Percentiles rank a stretch among this genome's conserved stretches.
phyloP scores from a whole-genome alignment of 2,888 invertebrate species.

The Nebria salina region DNA sequence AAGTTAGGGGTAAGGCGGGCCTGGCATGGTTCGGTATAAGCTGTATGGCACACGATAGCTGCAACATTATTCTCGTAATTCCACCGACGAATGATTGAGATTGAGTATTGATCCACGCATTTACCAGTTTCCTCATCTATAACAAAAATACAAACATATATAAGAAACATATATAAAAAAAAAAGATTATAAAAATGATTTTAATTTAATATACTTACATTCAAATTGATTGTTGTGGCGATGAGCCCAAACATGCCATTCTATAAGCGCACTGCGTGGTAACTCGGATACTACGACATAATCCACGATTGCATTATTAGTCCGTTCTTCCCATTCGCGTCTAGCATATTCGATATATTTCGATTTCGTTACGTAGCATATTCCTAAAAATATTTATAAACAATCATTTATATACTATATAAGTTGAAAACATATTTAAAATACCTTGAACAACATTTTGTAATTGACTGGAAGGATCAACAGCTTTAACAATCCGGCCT shows the following conservation, averaged over 20 bases:
- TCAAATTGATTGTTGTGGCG: constrained; percentile 87
- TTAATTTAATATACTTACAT: too few species aligned
- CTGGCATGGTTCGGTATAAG: constrained; percentile 61
- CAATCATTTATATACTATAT: background rate
- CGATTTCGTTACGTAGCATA: constrained; percentile 82
- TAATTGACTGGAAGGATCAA: constrained; percentile 79
- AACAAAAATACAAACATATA: constrained; percentile 53
- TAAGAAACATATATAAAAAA: too few species aligned
- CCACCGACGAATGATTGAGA: constrained; percentile 86
- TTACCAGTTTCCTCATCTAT: constrained; percentile 91
- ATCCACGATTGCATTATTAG: constrained; percentile 88
- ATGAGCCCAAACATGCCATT: constrained; percentile 95
- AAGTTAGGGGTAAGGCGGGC: constrained; percentile 63
- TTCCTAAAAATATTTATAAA: constrained; percentile 16
- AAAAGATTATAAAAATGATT: too few species aligned
- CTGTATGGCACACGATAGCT: constrained; percentile 83
- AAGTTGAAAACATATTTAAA: background rate
- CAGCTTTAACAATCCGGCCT: constrained; percentile 81
- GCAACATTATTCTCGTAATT: constrained; percentile 90
- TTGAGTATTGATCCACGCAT: constrained; percentile 82
- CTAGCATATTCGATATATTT: constrained; percentile 78
- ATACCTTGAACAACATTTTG: constrained; percentile 82
- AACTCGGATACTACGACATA: constrained; percentile 84
- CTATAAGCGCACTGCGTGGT: constrained; percentile 82
- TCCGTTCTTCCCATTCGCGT: constrained; percentile 82